These are phyloP conservation scores for Aleadryas rufinucha DNA, from an alignment of 2,113 vertebrate species.

Conservation along the genomic window DNA sequence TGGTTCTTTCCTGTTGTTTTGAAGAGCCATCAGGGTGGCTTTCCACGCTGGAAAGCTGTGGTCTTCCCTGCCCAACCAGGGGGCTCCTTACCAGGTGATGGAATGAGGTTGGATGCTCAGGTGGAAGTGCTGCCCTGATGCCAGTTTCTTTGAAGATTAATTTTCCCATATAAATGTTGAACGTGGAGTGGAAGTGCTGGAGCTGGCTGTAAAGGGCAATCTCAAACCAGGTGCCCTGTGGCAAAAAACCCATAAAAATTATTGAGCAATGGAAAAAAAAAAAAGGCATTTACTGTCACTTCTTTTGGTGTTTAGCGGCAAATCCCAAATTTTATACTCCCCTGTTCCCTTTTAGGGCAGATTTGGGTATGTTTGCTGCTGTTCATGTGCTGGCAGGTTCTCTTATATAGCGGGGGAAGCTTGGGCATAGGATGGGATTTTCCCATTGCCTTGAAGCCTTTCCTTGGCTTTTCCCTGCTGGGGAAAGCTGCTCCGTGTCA, in stretches of 20 bases:
- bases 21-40: background rate
- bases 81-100: background rate
- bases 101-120: background rate
- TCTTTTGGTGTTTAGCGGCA: background rate
- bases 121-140: background rate
- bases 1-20: background rate
- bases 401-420: background rate
- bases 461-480: background rate
- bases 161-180: background rate
- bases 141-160: background rate
- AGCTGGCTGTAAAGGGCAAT: background rate
- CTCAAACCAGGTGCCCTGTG: background rate
- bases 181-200: accelerated
- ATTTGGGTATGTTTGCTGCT: background rate
- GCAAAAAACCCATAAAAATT: background rate
- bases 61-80: accelerated
- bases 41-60: background rate
- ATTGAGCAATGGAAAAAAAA: background rate
- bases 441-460: background rate
- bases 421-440: background rate
- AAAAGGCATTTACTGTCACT: background rate
- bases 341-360: background rate
- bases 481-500: background rate
- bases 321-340: background rate
- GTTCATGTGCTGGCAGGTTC: background rate